Evolutionary conservation across 2,797 vertebrate genomes (phyloP).

Genomic region (Clarias platycephalus): DNA sequence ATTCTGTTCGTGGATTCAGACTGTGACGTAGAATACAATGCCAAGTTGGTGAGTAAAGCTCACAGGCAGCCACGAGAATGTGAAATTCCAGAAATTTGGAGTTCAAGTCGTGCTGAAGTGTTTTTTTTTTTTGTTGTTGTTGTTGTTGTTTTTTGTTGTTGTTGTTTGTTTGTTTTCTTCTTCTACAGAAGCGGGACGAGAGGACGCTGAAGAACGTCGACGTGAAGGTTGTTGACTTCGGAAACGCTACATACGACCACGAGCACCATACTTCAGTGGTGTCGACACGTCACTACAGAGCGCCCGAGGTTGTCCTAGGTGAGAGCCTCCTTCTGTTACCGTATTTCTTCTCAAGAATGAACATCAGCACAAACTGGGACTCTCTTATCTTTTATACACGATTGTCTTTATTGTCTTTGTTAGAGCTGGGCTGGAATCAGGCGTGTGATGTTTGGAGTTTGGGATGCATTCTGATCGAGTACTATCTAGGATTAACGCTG

Average conservation of each 20-base stretch:
- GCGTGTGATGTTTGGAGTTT: constrained; percentile 89
- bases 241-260: constrained; percentile 94
- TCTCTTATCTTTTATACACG: background rate
- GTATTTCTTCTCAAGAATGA: background rate
- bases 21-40: constrained; percentile 87
- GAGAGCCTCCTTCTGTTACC: constrained; percentile 50
- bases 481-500: constrained; percentile 86
- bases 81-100: background rate
- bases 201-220: constrained; percentile 87
- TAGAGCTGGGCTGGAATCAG: constrained; percentile 87
- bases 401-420: constrained; percentile 45
- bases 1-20: constrained; percentile 94
- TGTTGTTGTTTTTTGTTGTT: too few relatives aligned
- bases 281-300: constrained; percentile 95
- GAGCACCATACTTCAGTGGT: constrained; percentile 96
- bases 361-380: too few relatives aligned
- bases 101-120: too few relatives aligned
- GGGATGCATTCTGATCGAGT: constrained; percentile 87
- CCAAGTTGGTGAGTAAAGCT: constrained; percentile 77
- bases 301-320: constrained; percentile 98
- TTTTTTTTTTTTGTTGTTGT: too few relatives aligned
- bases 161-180: background rate
- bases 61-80: background rate
- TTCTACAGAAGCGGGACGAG: constrained; percentile 86
- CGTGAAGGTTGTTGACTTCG: constrained; percentile 95